Conservation (phyloP, 2,888 invertebrate species). For the Drosophila subsilvestris region DNA sequence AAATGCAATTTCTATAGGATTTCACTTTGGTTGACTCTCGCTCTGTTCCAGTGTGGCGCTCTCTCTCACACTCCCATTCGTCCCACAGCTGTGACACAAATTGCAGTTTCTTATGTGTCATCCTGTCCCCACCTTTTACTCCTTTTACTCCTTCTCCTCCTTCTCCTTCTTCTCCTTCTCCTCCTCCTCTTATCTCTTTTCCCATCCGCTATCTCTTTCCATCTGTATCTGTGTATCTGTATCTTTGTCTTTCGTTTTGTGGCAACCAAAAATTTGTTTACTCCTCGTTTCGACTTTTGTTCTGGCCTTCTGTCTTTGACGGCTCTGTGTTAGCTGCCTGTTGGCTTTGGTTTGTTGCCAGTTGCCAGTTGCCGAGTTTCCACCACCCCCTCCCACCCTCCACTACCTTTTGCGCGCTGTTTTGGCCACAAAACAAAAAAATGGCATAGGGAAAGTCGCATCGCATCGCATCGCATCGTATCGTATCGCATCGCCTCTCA, state of each 20-base stretch:
- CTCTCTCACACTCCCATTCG: neutral
- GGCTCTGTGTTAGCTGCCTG: neutral
- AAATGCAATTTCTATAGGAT: conserved; percentile 78
- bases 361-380: too few species aligned
- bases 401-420: neutral
- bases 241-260: conserved; percentile 48
- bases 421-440: neutral
- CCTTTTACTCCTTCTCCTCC: too few species aligned
- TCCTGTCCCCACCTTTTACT: neutral
- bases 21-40: conserved; percentile 47
- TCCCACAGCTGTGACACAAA: neutral
- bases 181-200: too few species aligned
- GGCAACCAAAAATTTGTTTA: conserved; percentile 55
- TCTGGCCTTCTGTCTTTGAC: conserved; percentile 27
- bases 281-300: conserved; percentile 54
- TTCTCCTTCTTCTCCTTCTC: too few species aligned
- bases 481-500: too few species aligned
- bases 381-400: too few species aligned
- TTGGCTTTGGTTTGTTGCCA: neutral
- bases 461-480: neutral
- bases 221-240: conserved; percentile 46
- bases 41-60: conserved; percentile 2
- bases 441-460: neutral
- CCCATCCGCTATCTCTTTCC: neutral
- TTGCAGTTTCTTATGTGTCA: neutral